Evolutionary conservation across 2,888 invertebrate species (phyloP), one percentile per base, ranked within the genome.

Genomic region (Mesochorus sp.): DNA sequence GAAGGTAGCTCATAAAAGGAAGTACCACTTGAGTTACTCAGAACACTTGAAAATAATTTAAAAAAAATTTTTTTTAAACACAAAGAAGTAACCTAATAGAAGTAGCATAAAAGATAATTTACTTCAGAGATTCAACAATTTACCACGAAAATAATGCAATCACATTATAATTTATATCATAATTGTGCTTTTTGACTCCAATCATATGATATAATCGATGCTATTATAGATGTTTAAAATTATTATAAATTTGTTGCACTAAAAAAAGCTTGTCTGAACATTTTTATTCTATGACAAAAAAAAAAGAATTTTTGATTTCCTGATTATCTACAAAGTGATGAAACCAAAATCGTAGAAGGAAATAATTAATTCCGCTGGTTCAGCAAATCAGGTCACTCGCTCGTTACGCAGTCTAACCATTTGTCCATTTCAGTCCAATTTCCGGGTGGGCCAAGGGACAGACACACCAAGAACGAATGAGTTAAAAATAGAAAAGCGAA

Each of bases 311-410:
- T 61, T 67, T 53, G 53, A 74, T 74, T 74, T 42, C n/a, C 28
- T 21, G 28, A 24, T n/a, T 28, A 44, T 19, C 53, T 10, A 31
- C 44, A 37, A 64, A 21, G 8, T 21, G 14, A n/a, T n/a, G n/a
- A 39, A 14, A 28, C 19, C 8, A 28, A 28, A 51, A 21, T 19
- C 66, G 26, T 34, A 44, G 55, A 47, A 61, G 51, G 19, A 34
- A 24, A 44, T 68, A 62, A 76, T 57, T 76, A 64, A 76, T 42
- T 70, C 75, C 19, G 44, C 24, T 34, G 62, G 57, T 47, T 3
- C 44, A 28, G 24, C 6, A 70, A 76, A 64, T 62, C 49, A 28
- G 75, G 76, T 62, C 70, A 70, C 55, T 70, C 62, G 70, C 55
- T 70, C 57, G 70, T 34, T 44, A 39, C 28, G 49, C 37, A 37